Evolutionary conservation across 2,113 vertebrate genomes (phyloP).

Genomic region (Chunga burmeisteri): DNA sequence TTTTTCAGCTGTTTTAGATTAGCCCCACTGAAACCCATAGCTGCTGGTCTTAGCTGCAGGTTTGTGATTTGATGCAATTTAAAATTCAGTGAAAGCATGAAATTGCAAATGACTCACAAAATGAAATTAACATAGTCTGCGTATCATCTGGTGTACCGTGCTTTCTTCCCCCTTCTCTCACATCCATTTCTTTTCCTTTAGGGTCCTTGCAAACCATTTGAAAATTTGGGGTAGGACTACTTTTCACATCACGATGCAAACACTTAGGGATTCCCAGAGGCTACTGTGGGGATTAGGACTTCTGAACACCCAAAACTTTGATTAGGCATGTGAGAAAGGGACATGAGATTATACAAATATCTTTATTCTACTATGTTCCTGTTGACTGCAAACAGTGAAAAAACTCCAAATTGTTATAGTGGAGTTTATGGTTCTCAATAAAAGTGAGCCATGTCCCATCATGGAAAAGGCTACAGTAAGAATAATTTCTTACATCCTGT

Average conservation of each 20-base stretch:
- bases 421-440: not conserved
- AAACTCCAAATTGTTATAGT: not conserved
- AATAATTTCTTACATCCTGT: not conserved
- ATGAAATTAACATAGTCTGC: not conserved
- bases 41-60: not conserved
- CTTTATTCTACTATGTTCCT: not conserved
- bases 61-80: conserved; percentile 20
- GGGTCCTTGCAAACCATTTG: not conserved
- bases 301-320: not conserved
- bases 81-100: conserved; percentile 31
- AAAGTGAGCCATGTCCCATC: not conserved
- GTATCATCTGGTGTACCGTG: not conserved
- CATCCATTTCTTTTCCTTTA: not conserved
- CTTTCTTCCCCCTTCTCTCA: not conserved
- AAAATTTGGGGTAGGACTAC: not conserved
- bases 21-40: not conserved
- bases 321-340: not conserved
- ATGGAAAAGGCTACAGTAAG: not conserved
- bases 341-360: not conserved
- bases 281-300: not conserved
- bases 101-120: not conserved
- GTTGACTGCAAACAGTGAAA: not conserved
- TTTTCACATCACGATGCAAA: not conserved
- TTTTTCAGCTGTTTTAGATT: conserved; percentile 33
- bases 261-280: not conserved